Percentiles rank a stretch among this genome's conserved stretches.
Conservation (phyloP, 1,140 invertebrate genomes). For the Diuraphis noxia region DNA sequence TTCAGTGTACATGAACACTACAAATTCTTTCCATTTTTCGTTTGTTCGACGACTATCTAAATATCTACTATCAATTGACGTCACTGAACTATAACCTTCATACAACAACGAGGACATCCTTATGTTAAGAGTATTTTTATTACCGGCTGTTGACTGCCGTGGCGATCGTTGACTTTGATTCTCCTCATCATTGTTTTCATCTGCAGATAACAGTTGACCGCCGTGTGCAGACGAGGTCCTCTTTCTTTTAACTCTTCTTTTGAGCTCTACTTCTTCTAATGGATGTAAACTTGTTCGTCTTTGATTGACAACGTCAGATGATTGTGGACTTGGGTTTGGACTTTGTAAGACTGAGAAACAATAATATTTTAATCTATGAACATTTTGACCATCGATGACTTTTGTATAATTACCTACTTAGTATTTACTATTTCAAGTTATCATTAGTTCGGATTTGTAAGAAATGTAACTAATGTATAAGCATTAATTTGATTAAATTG, state of each 20-base stretch:
- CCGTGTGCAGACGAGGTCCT: background rate
- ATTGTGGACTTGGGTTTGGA: background rate
- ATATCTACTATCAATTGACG: background rate
- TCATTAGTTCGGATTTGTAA: background rate
- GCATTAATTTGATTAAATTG: background rate
- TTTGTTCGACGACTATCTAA: background rate
- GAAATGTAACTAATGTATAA: no score
- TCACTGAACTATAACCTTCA: conserved; percentile 2
- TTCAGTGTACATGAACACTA: conserved; percentile 21
- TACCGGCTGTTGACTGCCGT: background rate
- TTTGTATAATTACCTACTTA: background rate
- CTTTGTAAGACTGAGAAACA: background rate
- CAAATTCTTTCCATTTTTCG: conserved; percentile 17
- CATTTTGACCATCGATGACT: background rate
- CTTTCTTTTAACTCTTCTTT: background rate
- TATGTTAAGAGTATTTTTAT: background rate
- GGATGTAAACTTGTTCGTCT: background rate
- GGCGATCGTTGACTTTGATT: background rate
- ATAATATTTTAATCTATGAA: background rate
- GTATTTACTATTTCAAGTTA: background rate
- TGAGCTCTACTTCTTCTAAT: background rate
- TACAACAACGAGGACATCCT: background rate
- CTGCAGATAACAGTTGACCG: background rate
- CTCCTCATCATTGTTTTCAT: background rate
- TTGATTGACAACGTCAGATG: background rate